A percentile compares a stretch with the other conserved stretches of the same genome.
These are phyloP conservation scores for Rhodeus uyekii DNA, from an alignment of 2,797 vertebrate genomes.

Conservation along the genomic window DNA sequence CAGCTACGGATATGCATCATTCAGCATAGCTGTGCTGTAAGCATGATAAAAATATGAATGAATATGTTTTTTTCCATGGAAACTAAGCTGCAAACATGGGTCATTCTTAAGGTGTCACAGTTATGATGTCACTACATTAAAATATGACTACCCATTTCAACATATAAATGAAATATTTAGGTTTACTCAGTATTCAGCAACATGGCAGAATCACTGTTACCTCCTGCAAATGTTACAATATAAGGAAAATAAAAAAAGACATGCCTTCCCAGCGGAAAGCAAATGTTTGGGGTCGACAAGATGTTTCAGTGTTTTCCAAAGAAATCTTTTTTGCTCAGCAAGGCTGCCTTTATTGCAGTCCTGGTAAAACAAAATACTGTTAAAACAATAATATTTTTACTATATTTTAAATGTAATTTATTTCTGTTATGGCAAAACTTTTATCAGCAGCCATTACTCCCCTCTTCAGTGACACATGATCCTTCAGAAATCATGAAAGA, in stretches of 20 bases:
- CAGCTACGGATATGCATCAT: neutral
- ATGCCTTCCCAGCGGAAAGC: neutral
- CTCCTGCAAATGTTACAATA: neutral
- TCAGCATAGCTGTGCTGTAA: neutral
- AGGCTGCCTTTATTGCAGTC: neutral
- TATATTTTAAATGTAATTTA: neutral
- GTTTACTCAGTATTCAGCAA: neutral
- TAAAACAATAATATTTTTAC: neutral
- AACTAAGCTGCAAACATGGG: neutral
- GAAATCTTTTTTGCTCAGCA: neutral
- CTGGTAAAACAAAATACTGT: neutral
- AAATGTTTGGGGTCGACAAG: neutral
- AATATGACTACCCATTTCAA: neutral
- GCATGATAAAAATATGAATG: neutral
- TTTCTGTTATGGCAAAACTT: neutral
- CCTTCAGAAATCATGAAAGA: neutral
- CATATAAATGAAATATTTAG: neutral
- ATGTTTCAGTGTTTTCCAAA: neutral
- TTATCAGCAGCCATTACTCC: neutral
- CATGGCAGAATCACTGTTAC: neutral
- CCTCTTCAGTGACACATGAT: neutral
- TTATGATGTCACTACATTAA: neutral
- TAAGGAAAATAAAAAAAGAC: neutral
- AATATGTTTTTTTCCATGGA: neutral
- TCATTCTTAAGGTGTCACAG: neutral